phyloP scores from a whole-genome alignment of 2,113 vertebrate genomes.

The Corynorhinus townsendii region DNA sequence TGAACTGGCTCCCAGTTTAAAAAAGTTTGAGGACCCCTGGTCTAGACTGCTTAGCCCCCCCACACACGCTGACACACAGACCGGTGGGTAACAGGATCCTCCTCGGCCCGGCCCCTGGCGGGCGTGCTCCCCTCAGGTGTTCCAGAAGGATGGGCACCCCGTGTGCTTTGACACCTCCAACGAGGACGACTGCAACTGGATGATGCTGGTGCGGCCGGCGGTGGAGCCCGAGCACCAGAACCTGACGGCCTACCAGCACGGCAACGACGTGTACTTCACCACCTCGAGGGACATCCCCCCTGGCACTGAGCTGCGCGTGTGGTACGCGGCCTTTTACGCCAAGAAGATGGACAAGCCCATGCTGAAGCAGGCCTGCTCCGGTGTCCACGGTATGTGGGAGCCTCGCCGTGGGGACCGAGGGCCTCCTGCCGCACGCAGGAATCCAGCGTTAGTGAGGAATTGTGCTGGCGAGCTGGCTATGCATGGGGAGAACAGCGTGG shows the following conservation, averaged over 20 bases:
- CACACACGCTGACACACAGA: accelerated
- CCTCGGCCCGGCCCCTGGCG: accelerated
- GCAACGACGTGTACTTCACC: conserved; percentile 95
- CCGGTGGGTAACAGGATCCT: neutral
- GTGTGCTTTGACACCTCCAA: conserved; percentile 92
- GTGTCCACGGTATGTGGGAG: conserved; percentile 75
- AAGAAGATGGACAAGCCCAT: conserved; percentile 97
- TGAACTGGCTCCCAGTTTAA: too few relatives aligned
- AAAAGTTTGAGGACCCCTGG: too few relatives aligned
- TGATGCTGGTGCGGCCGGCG: conserved; percentile 97
- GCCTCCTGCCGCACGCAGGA: accelerated
- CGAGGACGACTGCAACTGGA: conserved; percentile 99
- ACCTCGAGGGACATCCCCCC: conserved; percentile 94
- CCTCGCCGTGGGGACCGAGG: accelerated
- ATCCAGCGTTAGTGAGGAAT: accelerated
- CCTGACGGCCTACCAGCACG: conserved; percentile 95
- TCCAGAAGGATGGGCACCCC: conserved; percentile 88
- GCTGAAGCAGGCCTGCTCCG: conserved; percentile 84
- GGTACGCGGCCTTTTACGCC: conserved; percentile 98
- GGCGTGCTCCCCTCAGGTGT: conserved; percentile 83
- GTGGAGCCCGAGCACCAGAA: conserved; percentile 91
- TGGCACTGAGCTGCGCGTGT: conserved; percentile 93
- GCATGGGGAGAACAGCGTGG: accelerated
- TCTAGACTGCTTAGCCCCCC: neutral
- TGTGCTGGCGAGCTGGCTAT: accelerated